A percentile compares a stretch with the other conserved stretches of the same genome.
phyloP scores from a whole-genome alignment of 2,888 invertebrate species.

The Plagodis pulveraria region DNA sequence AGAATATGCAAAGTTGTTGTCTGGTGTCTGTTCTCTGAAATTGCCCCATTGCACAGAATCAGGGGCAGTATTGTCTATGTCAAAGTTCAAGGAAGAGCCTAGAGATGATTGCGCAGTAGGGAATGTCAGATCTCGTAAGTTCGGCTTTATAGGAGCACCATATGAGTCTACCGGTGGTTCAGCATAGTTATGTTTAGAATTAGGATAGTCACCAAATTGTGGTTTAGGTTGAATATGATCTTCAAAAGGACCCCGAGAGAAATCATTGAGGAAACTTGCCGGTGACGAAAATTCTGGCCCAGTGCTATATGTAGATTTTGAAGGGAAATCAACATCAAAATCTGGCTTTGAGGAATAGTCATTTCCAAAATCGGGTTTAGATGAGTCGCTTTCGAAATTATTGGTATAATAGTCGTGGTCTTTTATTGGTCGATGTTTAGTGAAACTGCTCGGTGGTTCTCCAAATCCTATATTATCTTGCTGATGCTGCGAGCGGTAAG shows the following conservation, averaged over 20 bases:
- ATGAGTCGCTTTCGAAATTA: neutral
- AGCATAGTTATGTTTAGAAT: constrained; percentile 45
- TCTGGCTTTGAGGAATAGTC: constrained; percentile 7
- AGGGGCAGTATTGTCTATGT: constrained; percentile 39
- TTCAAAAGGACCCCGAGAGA: constrained; percentile 18
- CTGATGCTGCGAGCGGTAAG: constrained; percentile 34
- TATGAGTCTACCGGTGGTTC: constrained; percentile 68
- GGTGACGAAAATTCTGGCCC: constrained; percentile 13
- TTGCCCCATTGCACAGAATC: constrained; percentile 48
- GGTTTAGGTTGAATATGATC: constrained; percentile 20
- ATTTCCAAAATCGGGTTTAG: constrained; percentile 3
- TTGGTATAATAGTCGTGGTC: neutral
- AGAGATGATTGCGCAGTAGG: constrained; percentile 41
- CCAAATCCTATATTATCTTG: constrained; percentile 60
- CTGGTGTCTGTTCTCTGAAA: constrained; percentile 40
- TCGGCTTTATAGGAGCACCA: constrained; percentile 53
- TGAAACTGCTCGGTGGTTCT: constrained; percentile 59
- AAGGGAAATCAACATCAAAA: constrained; percentile 1
- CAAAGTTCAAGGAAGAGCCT: constrained; percentile 36
- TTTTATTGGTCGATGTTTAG: constrained; percentile 12
- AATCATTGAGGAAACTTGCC: constrained; percentile 10
- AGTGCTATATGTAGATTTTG: constrained; percentile 1
- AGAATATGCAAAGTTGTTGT: constrained; percentile 48
- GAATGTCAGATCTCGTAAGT: constrained; percentile 39
- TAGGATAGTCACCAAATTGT: constrained; percentile 38